Percentiles rank a stretch among this genome's conserved stretches.
phyloP scores from a whole-genome alignment of 2,797 vertebrate species.

The Poeciliopsis turneri region DNA sequence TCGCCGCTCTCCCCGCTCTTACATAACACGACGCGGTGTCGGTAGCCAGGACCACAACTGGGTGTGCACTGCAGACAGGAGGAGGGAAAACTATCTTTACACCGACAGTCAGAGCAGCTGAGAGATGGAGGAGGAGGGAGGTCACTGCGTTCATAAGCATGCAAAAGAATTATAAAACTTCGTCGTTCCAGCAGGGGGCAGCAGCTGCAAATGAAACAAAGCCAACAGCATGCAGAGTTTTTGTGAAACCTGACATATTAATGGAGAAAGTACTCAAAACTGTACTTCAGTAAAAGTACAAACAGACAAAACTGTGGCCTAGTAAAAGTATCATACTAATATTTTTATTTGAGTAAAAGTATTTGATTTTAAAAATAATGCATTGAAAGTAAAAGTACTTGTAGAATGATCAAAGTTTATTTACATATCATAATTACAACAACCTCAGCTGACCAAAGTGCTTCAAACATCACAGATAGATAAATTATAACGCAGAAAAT shows the following conservation, averaged over 20 bases:
- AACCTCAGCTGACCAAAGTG: too few relatives aligned
- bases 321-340: too few relatives aligned
- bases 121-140: constrained; percentile 22
- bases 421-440: too few relatives aligned
- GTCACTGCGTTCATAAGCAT: constrained; percentile 54
- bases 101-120: constrained; percentile 23
- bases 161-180: constrained; percentile 9
- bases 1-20: constrained; percentile 89
- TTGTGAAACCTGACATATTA: constrained; percentile 49
- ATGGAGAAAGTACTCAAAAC: neutral
- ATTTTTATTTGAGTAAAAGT: too few relatives aligned
- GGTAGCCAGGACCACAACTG: constrained; percentile 93
- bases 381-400: too few relatives aligned
- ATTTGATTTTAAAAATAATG: too few relatives aligned
- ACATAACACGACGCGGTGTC: constrained; percentile 92
- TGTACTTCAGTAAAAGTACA: too few relatives aligned
- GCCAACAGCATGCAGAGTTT: neutral
- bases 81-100: neutral
- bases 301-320: too few relatives aligned
- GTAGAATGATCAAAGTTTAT: too few relatives aligned
- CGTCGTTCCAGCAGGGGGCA: constrained; percentile 63
- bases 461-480: too few relatives aligned
- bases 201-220: constrained; percentile 30
- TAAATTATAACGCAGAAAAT: too few relatives aligned
- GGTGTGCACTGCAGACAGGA: constrained; percentile 87